Base-by-base conservation (phyloP, 2,113 vertebrate genomes). In the Neotoma lepida region DNA sequence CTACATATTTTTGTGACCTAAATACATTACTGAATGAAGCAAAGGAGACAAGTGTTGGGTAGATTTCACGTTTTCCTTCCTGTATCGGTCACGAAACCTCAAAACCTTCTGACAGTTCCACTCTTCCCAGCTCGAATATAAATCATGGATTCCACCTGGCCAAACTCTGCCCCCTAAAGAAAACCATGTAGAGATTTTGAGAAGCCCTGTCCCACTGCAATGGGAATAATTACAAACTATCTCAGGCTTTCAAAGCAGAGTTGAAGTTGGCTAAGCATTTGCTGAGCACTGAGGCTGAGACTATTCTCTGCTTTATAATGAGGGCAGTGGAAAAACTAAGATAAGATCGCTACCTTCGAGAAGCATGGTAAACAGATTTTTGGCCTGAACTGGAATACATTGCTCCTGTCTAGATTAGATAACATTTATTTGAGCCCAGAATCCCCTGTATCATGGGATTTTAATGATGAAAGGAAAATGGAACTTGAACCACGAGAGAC, bases 1-100 rank as follows among this genome's bases (percentile, higher is more conserved):
- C n/a, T 88, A 86, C 81, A 86, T 88, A 90, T 94, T 95, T 96
- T 96, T 78, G 92, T 84, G 82, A 95, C 76, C 44, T 90, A 80
- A 91, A 81, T 77, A 66, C 76, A 89, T 86, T 77, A 86, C 30
- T 92, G 82, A 95, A 73, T 84, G 77, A 96, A 92, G 56, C 61
- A 82, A 61, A 84, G 5, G 9, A 12, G 44, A 41, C n/a, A 56
- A 71, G 9, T 33, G 46, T 49, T 86, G 20, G 41, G 54, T 10
- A 68, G 66, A 95, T 51, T 56, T 92, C 61, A 35, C 30, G 39
- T 89, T 94, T 94, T 63, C 22, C 71, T 91, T 95, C 28, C 66
- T 68, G 30, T 20, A 49, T 93, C 86, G 88, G 84, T 46, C 66
- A 56, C 68, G 81, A 90, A 56, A 56, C 68, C 93, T 95, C 66